Evolutionary conservation across 2,113 vertebrate genomes (phyloP), one percentile per base, ranked within the genome.

Genomic region (Leptodactylus fuscus): DNA sequence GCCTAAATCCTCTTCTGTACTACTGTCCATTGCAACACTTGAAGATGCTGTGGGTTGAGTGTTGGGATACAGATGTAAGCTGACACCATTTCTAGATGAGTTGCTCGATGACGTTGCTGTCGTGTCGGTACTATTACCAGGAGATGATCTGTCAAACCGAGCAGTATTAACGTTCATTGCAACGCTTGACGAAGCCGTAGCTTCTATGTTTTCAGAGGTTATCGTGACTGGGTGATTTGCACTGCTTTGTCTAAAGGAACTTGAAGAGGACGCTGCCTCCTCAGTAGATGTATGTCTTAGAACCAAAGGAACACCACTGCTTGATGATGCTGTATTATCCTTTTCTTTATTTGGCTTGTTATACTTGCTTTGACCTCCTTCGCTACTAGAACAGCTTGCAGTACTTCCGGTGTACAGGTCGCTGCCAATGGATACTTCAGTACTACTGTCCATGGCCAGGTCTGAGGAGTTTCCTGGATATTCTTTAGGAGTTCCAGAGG

Each of bases 1-100:
- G 75, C 60, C 48, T 67, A 85, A 53, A 32, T 81, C 89, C 86
- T 89, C 93, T 81, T 44, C 88, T n/a, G 91, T 92, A 79, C 94
- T 95, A 9, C 90, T 92, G 20, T 92, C 90, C 70, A 86, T 74
- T 8, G 85, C 82, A 82, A 90, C 32, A 20, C 80, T 89, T 71
- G 84, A 86, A 6, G 83, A 85, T 41, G 62, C 78, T 5, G 77
- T 73, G 27, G 84, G 76, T 24, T 48, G 77, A n/a, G 38, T 73
- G 46, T 36, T 85, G 65, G 22, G 16, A 10, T 53, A 38, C 32
- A 60, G 16, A 44, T 82, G 12, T 41, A 22, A 27, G 5, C 16
- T 16, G 4, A 13, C 22, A 32, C 2, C 13, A 46, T 27, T 46
- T 4, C n/a, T 70, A 22, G 36, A 34, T 44, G 77, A 60, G 41